phyloP scores from a whole-genome alignment of 2,888 invertebrate species.

The Sepioteuthis lessoniana region DNA sequence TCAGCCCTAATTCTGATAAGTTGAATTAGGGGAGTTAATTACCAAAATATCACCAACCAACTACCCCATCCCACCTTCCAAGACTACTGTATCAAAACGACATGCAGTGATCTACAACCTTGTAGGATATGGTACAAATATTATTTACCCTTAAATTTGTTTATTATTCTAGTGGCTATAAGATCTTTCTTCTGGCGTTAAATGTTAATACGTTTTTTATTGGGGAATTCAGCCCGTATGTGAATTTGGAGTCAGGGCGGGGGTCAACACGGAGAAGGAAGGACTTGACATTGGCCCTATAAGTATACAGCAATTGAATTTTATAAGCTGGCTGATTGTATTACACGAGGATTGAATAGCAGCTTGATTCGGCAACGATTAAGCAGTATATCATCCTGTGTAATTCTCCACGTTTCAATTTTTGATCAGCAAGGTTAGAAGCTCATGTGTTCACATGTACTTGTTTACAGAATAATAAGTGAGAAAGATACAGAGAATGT shows the following conservation, averaged over 20 bases:
- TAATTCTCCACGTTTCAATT: neutral
- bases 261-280: neutral
- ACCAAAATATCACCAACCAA: neutral
- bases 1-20: neutral
- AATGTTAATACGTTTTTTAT: constrained; percentile 33
- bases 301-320: neutral
- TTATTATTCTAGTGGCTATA: neutral
- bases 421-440: neutral
- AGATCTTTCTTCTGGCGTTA: neutral
- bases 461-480: neutral
- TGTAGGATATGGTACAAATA: constrained; percentile 33
- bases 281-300: neutral
- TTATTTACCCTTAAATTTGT: neutral
- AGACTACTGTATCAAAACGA: neutral
- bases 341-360: neutral
- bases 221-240: neutral
- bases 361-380: neutral
- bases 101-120: neutral
- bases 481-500: neutral
- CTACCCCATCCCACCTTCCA: neutral
- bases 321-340: neutral
- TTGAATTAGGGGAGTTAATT: neutral
- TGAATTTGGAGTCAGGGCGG: neutral
- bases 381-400: neutral
- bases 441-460: neutral